These are phyloP conservation scores for Corythaeola cristata DNA, from an alignment of 2,113 vertebrate species.

Conservation along the genomic window DNA sequence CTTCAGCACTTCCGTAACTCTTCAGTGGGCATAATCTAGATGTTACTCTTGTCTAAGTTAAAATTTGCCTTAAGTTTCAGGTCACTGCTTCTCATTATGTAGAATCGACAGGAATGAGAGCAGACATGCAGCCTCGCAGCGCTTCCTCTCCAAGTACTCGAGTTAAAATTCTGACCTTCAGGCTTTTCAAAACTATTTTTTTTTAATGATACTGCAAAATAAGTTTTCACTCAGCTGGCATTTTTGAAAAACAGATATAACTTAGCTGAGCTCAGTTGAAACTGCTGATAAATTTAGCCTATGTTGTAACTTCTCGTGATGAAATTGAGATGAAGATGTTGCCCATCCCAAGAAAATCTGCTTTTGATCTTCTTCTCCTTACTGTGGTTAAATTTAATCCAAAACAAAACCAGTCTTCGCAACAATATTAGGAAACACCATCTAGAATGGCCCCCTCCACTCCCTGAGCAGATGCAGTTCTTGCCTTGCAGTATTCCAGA, in stretches of 20 bases:
- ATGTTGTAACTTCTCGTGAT: fast-evolving
- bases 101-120: background rate
- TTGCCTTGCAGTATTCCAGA: background rate
- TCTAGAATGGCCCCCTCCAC: background rate
- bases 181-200: background rate
- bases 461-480: background rate
- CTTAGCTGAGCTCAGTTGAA: background rate
- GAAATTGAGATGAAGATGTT: background rate
- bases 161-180: slow-evolving; percentile 19
- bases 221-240: background rate
- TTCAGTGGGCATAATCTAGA: background rate
- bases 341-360: background rate
- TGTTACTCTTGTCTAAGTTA: background rate
- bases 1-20: background rate
- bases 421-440: background rate
- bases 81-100: slow-evolving; percentile 30
- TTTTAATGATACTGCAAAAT: background rate
- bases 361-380: background rate
- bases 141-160: background rate
- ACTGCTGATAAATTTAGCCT: background rate
- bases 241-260: background rate
- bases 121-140: background rate
- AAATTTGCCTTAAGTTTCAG: slow-evolving; percentile 34
- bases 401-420: background rate
- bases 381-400: background rate